Evolutionary conservation across 1,140 invertebrate genomes (phyloP).

Genomic region (Rhynchophorus ferrugineus): DNA sequence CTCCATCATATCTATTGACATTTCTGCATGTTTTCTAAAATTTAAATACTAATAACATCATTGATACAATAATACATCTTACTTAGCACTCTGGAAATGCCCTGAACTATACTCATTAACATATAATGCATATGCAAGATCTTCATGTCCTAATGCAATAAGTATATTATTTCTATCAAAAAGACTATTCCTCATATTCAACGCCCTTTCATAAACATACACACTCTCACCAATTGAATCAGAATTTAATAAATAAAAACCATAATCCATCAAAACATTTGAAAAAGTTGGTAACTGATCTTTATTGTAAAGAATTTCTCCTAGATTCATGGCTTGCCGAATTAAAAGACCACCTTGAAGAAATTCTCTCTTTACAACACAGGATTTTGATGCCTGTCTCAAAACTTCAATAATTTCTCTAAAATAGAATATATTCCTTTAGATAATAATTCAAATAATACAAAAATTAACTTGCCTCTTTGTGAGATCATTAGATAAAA

Average conservation of each 20-base stretch:
- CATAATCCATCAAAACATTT: conserved; percentile 78
- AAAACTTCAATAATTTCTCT: conserved; percentile 70
- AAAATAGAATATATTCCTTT: conserved; percentile 21
- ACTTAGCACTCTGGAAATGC: conserved; percentile 69
- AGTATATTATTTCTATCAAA: conserved; percentile 80
- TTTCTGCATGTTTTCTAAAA: conserved; percentile 66
- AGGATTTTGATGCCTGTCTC: conserved; percentile 75
- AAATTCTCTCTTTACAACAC: conserved; percentile 80
- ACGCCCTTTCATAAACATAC: conserved; percentile 72
- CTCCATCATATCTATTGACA: conserved; percentile 74
- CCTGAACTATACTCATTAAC: conserved; percentile 86
- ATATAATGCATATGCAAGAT: conserved; percentile 85
- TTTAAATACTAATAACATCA: conserved; percentile 14
- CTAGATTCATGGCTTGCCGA: conserved; percentile 68
- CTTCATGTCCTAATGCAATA: conserved; percentile 80
- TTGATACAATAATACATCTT: conserved; percentile 17
- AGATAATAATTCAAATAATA: too few species aligned
- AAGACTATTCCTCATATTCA: conserved; percentile 63
- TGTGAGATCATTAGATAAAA: conserved; percentile 53
- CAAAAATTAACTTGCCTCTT: conserved; percentile 40
- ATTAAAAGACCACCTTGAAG: conserved; percentile 70
- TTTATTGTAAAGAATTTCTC: conserved; percentile 56
- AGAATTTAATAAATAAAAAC: conserved; percentile 84
- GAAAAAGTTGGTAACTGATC: conserved; percentile 69
- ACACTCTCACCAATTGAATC: conserved; percentile 77